Evolutionary conservation across 2,113 vertebrate species (phyloP).

Genomic region (Pollachius pollachius): DNA sequence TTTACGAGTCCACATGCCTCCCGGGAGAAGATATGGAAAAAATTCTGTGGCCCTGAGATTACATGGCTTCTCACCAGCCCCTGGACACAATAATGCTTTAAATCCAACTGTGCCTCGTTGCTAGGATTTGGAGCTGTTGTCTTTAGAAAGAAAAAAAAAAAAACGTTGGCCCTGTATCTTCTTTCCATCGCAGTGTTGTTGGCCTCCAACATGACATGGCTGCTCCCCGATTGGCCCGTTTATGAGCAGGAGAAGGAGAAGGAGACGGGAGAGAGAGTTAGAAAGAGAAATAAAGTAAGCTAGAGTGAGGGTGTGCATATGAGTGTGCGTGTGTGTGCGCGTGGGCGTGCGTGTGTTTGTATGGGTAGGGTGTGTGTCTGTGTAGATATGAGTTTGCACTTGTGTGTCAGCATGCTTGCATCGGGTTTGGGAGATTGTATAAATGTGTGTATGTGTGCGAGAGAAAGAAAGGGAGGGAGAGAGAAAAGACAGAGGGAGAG

Average conservation of each 20-base stretch:
- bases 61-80: conserved; percentile 65
- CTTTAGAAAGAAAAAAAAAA: conserved; percentile 33
- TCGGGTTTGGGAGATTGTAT: background rate
- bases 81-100: conserved; percentile 53
- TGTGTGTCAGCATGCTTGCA: conserved; percentile 9
- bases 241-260: background rate
- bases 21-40: conserved; percentile 73
- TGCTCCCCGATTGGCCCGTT: conserved; percentile 12
- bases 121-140: conserved; percentile 56
- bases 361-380: conserved; percentile 1
- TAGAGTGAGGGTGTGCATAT: background rate
- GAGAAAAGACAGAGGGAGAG: conserved; percentile 23
- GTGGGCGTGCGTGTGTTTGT: conserved; percentile 15
- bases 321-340: background rate
- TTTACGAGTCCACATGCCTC: conserved; percentile 71
- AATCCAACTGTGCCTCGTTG: conserved; percentile 63
- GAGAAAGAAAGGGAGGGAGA: conserved; percentile 47
- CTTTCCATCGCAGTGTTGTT: conserved; percentile 23
- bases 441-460: conserved; percentile 11
- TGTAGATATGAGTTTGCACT: background rate
- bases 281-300: background rate
- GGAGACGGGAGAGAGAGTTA: background rate
- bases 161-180: conserved; percentile 37
- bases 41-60: conserved; percentile 71
- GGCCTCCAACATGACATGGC: conserved; percentile 8